These are phyloP conservation scores for Lucilia cuprina DNA, from an alignment of 1,140 invertebrate genomes.

Conservation along the genomic window DNA sequence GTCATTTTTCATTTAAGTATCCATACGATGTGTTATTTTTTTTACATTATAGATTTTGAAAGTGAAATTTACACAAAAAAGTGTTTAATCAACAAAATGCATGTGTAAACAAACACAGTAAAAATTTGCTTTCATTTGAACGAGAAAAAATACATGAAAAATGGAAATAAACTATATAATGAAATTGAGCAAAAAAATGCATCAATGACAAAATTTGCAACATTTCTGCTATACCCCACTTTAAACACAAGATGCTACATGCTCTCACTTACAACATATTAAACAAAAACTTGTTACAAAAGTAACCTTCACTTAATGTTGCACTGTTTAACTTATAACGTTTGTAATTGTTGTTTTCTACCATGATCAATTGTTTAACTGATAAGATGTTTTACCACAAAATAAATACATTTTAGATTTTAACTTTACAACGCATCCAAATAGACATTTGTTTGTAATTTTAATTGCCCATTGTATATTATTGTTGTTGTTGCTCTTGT, in stretches of 20 bases:
- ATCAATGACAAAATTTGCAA: neutral
- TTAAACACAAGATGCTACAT: neutral
- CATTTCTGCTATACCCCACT: neutral
- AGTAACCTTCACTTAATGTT: neutral
- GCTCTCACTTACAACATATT: neutral
- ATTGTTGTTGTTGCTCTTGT: neutral
- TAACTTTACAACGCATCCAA: neutral
- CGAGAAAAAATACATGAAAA: neutral
- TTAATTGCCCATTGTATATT: neutral
- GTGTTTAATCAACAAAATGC: neutral
- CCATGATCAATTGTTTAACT: no score
- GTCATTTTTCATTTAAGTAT: neutral
- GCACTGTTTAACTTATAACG: neutral
- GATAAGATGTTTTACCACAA: no score
- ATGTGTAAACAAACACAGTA: neutral
- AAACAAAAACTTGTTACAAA: neutral
- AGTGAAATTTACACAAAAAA: neutral
- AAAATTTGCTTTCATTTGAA: neutral
- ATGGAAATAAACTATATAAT: neutral
- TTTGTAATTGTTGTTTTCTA: no score
- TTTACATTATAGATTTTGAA: neutral
- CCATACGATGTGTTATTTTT: neutral
- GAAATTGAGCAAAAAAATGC: neutral
- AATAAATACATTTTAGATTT: no score
- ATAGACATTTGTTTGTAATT: neutral